Base-by-base conservation (phyloP, 1,140 invertebrate species). In the Papilio aristodemus region DNA sequence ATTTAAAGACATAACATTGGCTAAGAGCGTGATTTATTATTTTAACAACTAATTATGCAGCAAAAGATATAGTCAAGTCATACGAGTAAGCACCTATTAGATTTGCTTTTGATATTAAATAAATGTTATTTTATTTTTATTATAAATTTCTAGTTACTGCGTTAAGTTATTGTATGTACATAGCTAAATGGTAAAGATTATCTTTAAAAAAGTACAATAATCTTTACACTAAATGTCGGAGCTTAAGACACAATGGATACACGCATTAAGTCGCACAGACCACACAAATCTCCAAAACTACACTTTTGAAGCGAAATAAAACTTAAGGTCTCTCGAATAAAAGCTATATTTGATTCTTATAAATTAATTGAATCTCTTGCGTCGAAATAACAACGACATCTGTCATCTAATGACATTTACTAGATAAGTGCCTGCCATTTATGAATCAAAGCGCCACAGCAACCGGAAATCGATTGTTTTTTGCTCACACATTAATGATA, bases 371-470 rank as follows among this genome's bases (percentile, higher is more conserved):
- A 54, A 54, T 54, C 19, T 54, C 10, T 22, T 19, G 17, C 17
- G 22, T 54, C 46, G 19, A 25, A 54, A 54, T 54, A 54, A 54
- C 46, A 54, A 54, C 46, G 46, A 10, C 22, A 19, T 54, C 46
- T 10, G 46, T 54, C 46, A 54, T 54, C 17, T 54, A 54, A 54
- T 54, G 46, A 54, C 46, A 54, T 54, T 54, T 54, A 43, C 14
- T 43, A 54, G 46, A 25, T 54, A 22, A 22, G 10, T 54, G 19
- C 17, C 46, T 50, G 46, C 19, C 46, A 54, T 9, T 22, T 54
- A 54, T 4, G 46, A 54, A 54, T 54, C 22, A 54, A 54, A 54
- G 46, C 19, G 10, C 10, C 11, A 54, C 10, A 2, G 46, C 0
- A 50, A 19, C 43, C 43, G 43, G 43, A 50, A 19, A 50, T 50